Conservation (phyloP, 2,797 vertebrate species). For the Tokudaia tokunoshimensis region DNA sequence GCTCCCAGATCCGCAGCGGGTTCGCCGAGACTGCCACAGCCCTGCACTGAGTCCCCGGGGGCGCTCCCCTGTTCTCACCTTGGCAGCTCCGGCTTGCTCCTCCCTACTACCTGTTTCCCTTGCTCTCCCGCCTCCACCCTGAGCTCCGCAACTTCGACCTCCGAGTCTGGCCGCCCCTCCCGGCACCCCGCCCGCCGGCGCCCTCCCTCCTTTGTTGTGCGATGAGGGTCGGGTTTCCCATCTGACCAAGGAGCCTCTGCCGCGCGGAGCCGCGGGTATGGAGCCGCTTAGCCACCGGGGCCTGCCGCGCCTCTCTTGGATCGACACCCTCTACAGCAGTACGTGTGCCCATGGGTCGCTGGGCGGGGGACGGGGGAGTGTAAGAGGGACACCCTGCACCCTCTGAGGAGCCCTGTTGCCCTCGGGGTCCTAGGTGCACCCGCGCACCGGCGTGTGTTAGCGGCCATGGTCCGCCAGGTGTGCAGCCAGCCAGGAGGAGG, state of each 20-base stretch:
- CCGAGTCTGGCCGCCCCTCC: constrained; percentile 40
- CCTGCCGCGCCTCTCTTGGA: constrained; percentile 98
- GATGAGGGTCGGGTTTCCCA: constrained; percentile 85
- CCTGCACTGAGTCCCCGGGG: not conserved
- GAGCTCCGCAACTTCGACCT: constrained; percentile 71
- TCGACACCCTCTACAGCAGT: constrained; percentile 99
- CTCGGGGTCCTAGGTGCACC: not conserved
- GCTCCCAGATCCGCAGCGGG: constrained; percentile 45
- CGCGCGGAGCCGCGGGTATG: constrained; percentile 90
- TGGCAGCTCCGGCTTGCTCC: constrained; percentile 33
- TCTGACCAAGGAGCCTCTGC: constrained; percentile 74
- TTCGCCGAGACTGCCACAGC: not conserved
- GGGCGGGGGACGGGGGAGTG: not conserved
- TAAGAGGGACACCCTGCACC: not conserved
- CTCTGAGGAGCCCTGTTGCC: not conserved
- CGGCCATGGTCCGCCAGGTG: not conserved
- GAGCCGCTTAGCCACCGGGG: constrained; percentile 96
- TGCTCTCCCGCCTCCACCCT: constrained; percentile 37
- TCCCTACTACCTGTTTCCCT: constrained; percentile 77
- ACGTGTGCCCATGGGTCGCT: constrained; percentile 87
- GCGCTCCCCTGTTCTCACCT: not conserved
- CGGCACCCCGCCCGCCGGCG: constrained; percentile 67
- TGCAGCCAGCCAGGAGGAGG: not conserved
- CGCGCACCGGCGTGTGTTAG: not conserved
- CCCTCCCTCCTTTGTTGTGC: constrained; percentile 87